Percentiles rank a stretch among this genome's conserved stretches.
Evolutionary conservation across 2,113 vertebrate species (phyloP).

Genomic region (Empidonax traillii): DNA sequence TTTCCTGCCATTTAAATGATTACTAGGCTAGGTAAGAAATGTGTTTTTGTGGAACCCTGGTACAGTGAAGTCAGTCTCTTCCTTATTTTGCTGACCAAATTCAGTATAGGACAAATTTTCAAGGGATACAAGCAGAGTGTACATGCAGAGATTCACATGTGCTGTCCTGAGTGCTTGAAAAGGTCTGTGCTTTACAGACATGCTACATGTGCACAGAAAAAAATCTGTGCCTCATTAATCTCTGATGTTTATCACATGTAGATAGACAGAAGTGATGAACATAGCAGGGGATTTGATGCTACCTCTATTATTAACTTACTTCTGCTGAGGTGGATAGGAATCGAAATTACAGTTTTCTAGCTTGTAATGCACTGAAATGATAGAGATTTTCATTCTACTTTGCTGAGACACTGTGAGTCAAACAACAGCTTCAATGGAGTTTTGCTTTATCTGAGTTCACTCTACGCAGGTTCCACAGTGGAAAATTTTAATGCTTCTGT

Average conservation of each 20-base stretch:
- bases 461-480: constrained; percentile 47
- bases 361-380: not conserved
- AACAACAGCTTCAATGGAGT: not conserved
- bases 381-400: not conserved
- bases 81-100: not conserved
- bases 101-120: not conserved
- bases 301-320: not conserved
- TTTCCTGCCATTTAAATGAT: not conserved
- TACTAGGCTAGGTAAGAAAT: constrained; percentile 11
- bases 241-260: not conserved
- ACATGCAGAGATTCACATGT: not conserved
- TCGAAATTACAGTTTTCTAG: not conserved
- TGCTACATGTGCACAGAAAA: not conserved
- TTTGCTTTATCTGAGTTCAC: constrained; percentile 35
- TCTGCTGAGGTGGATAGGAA: not conserved
- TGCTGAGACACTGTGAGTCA: not conserved
- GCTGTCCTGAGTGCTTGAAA: not conserved
- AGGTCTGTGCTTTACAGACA: not conserved
- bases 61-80: constrained; percentile 38
- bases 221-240: not conserved
- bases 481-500: not conserved
- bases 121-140: not conserved
- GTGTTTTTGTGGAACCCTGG: constrained; percentile 37
- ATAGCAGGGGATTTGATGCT: not conserved
- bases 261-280: not conserved